phyloP scores from a whole-genome alignment of 2,888 invertebrate genomes.

The Hypomecis punctinalis region DNA sequence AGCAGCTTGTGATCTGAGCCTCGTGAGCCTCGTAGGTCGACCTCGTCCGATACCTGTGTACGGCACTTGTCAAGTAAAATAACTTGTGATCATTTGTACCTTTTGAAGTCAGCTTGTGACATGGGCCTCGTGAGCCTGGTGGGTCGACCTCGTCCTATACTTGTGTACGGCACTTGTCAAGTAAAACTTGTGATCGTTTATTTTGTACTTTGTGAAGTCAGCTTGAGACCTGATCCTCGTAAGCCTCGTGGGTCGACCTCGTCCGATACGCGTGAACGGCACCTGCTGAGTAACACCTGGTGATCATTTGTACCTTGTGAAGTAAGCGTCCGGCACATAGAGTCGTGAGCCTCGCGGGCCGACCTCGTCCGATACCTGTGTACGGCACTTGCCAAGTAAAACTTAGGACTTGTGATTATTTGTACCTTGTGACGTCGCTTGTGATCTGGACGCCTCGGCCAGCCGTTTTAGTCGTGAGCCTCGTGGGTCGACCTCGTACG shows the following conservation, averaged over 20 bases:
- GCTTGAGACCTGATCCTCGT: slow-evolving; percentile 95
- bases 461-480: slow-evolving; percentile 88
- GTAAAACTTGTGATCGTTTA: neutral
- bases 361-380: slow-evolving; percentile 40
- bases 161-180: slow-evolving; percentile 18
- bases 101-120: slow-evolving; percentile 92
- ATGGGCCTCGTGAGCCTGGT: slow-evolving; percentile 88
- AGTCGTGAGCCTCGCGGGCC: slow-evolving; percentile 64
- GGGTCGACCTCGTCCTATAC: slow-evolving; percentile 46
- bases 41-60: slow-evolving; percentile 35
- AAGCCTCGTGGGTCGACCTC: slow-evolving; percentile 58
- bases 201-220: too few species aligned
- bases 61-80: slow-evolving; percentile 4
- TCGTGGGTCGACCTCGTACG: slow-evolving; percentile 50
- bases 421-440: slow-evolving; percentile 89
- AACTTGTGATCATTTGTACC: too few species aligned
- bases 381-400: slow-evolving; percentile 11
- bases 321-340: slow-evolving; percentile 87
- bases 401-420: too few species aligned
- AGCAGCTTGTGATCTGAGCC: slow-evolving; percentile 96
- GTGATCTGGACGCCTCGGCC: slow-evolving; percentile 93
- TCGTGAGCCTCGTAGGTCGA: slow-evolving; percentile 72
- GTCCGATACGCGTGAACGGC: slow-evolving; percentile 23
- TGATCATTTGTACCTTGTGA: too few species aligned
- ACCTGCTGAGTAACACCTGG: neutral